These are phyloP conservation scores for Arctia plantaginis DNA, from an alignment of 2,888 invertebrate genomes.

Conservation along the genomic window DNA sequence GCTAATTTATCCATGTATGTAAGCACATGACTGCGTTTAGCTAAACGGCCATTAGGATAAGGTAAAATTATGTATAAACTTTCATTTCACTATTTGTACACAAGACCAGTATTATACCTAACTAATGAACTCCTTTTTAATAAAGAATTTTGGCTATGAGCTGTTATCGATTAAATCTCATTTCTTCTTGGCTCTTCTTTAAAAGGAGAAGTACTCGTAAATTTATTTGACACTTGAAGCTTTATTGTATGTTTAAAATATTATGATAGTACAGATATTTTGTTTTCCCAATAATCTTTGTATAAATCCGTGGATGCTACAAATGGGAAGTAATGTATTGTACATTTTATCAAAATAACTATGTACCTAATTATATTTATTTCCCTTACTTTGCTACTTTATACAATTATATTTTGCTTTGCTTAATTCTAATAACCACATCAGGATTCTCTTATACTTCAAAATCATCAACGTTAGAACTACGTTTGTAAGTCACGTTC, in stretches of 20 bases:
- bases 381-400: neutral
- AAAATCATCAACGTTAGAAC: constrained; percentile 13
- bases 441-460: neutral
- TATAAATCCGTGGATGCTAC: too few species aligned
- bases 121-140: too few species aligned
- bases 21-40: too few species aligned
- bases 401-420: neutral
- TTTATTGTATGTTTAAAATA: neutral
- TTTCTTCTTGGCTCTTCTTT: too few species aligned
- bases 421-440: neutral
- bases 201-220: neutral
- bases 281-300: neutral
- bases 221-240: neutral
- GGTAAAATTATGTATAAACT: too few species aligned
- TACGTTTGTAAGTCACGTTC: constrained; percentile 26
- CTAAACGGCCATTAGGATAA: too few species aligned
- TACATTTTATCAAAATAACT: neutral
- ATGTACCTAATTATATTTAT: neutral
- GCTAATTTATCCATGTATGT: too few species aligned
- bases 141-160: too few species aligned
- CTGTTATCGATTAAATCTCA: too few species aligned
- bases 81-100: too few species aligned
- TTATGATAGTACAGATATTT: neutral
- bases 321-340: neutral
- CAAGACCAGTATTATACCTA: too few species aligned